Evolutionary conservation across 2,797 vertebrate species (phyloP).

Genomic region (Ctenochaetus hawaiiensis): DNA sequence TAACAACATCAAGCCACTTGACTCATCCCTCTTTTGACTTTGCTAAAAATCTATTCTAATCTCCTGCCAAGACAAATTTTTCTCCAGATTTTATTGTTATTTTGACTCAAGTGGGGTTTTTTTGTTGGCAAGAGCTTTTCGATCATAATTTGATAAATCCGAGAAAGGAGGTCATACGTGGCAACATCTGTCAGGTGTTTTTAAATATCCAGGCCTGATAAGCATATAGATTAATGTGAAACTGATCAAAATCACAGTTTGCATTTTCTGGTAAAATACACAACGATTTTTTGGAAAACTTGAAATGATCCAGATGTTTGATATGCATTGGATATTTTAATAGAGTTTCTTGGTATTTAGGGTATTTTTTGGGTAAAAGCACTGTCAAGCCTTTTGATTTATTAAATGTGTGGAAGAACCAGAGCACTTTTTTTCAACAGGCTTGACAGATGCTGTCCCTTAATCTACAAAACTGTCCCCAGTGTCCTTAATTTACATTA

Average conservation of each 20-base stretch:
- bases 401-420: slow-evolving; percentile 39
- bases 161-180: slow-evolving; percentile 1
- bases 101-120: slow-evolving; percentile 12
- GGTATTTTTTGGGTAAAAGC: slow-evolving; percentile 47
- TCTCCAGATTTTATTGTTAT: slow-evolving; percentile 11
- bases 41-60: slow-evolving; percentile 17
- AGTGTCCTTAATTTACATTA: slow-evolving; percentile 77
- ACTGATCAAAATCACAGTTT: slow-evolving; percentile 28
- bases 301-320: slow-evolving; percentile 78
- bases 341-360: slow-evolving; percentile 62
- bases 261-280: slow-evolving; percentile 32
- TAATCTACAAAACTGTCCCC: slow-evolving; percentile 66
- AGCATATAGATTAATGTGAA: slow-evolving; percentile 36
- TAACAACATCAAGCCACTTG: neutral
- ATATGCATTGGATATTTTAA: slow-evolving; percentile 81
- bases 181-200: slow-evolving; percentile 32
- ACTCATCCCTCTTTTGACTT: slow-evolving; percentile 29
- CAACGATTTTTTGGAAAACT: slow-evolving; percentile 68
- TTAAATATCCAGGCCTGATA: slow-evolving; percentile 34
- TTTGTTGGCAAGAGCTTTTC: slow-evolving; percentile 26
- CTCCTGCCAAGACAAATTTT: slow-evolving; percentile 33
- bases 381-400: slow-evolving; percentile 51
- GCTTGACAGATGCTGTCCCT: slow-evolving; percentile 50
- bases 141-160: slow-evolving; percentile 21
- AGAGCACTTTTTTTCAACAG: slow-evolving; percentile 41